Evolutionary conservation across 2,888 invertebrate genomes (phyloP).

Genomic region (Bembecia ichneumoniformis): DNA sequence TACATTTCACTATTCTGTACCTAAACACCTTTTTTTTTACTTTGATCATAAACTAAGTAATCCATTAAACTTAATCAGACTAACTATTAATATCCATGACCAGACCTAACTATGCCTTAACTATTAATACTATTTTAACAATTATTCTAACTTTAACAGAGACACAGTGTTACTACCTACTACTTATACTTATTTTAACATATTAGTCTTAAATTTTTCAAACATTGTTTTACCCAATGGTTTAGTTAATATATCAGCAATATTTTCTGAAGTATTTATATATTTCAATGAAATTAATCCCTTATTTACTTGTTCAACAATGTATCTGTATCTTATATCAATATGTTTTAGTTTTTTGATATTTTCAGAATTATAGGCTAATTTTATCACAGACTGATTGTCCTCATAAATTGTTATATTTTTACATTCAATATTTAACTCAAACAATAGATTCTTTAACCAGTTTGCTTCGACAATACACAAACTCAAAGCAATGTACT

Average conservation of each 20-base stretch:
- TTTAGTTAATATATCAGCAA: not conserved
- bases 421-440: not conserved
- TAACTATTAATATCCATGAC: too few species aligned
- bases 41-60: too few species aligned
- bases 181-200: too few species aligned
- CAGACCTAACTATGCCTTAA: too few species aligned
- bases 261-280: not conserved
- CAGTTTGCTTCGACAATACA: slow-evolving; percentile 2
- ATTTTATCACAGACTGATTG: slow-evolving; percentile 2
- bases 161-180: too few species aligned
- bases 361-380: slow-evolving; percentile 1
- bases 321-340: not conserved
- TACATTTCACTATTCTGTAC: too few species aligned
- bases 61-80: too few species aligned
- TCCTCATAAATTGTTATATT: slow-evolving; percentile 1
- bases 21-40: too few species aligned
- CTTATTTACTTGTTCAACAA: not conserved
- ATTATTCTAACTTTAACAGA: too few species aligned
- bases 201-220: too few species aligned
- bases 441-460: slow-evolving; percentile 2
- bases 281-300: not conserved
- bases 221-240: not conserved
- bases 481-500: slow-evolving; percentile 1
- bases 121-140: too few species aligned
- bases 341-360: slow-evolving; percentile 2